phyloP scores from a whole-genome alignment of 2,113 vertebrate genomes.

The Cynoglossus semilaevis region DNA sequence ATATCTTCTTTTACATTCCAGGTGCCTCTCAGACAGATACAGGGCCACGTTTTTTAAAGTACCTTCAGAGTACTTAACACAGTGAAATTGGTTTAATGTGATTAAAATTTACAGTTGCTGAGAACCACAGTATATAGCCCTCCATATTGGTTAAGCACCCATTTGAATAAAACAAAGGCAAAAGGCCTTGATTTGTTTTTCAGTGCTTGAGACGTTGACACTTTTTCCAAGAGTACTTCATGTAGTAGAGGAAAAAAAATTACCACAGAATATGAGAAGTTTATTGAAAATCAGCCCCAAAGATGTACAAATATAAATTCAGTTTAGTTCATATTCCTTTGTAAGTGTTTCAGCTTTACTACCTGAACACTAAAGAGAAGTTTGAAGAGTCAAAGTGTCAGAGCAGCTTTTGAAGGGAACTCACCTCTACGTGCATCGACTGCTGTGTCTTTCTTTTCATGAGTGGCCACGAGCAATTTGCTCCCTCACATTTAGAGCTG shows the following conservation, averaged over 20 bases:
- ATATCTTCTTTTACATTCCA: background rate
- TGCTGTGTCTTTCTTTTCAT: constrained; percentile 22
- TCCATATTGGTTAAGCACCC: constrained; percentile 7
- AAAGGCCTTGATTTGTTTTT: constrained; percentile 4
- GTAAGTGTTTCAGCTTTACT: constrained; percentile 26
- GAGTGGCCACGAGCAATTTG: constrained; percentile 53
- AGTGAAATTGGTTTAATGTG: constrained; percentile 3
- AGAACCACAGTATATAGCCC: constrained; percentile 11
- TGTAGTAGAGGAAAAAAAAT: too few species aligned
- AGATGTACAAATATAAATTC: constrained; percentile 3
- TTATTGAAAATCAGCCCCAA: constrained; percentile 18
- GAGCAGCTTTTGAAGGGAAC: constrained; percentile 46
- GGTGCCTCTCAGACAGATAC: background rate
- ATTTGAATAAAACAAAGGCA: constrained; percentile 3
- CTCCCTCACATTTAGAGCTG: constrained; percentile 42
- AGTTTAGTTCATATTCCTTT: constrained; percentile 11
- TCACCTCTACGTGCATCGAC: constrained; percentile 13
- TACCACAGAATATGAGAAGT: background rate
- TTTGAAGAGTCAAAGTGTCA: background rate
- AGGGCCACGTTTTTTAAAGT: constrained; percentile 2
- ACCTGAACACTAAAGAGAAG: constrained; percentile 28
- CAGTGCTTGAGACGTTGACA: too few species aligned
- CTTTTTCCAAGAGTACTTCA: background rate
- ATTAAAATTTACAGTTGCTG: background rate
- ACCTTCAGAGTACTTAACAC: constrained; percentile 1